These are phyloP conservation scores for Ptiloglossa arizonensis DNA, from an alignment of 1,140 invertebrate species.

Conservation along the genomic window DNA sequence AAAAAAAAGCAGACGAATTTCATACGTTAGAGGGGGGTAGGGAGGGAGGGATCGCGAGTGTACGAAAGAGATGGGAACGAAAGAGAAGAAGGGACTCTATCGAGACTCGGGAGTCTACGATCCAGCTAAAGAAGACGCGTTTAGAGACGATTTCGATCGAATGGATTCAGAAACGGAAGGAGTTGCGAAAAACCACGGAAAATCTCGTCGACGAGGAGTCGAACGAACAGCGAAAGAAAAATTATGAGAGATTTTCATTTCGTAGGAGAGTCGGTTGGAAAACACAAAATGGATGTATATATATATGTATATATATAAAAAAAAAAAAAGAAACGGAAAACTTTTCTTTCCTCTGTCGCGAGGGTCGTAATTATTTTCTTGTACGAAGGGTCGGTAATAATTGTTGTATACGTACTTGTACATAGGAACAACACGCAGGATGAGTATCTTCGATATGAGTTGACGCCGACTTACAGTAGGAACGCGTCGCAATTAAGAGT, in stretches of 20 bases:
- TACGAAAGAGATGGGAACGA: no score
- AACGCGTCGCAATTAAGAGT: background rate
- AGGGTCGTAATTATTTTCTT: background rate
- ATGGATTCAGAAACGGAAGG: no score
- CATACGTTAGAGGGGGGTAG: slow-evolving; percentile 8
- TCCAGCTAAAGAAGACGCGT: no score
- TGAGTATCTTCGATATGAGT: slow-evolving; percentile 30
- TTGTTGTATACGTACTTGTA: slow-evolving; percentile 53
- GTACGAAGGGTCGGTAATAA: slow-evolving; percentile 32
- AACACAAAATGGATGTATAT: no score
- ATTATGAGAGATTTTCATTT: no score
- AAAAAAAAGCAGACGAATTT: slow-evolving; percentile 40
- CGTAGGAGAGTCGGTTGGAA: no score
- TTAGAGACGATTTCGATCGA: no score
- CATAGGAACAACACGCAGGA: slow-evolving; percentile 42
- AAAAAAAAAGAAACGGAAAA: no score
- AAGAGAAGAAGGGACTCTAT: background rate
- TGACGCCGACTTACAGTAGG: slow-evolving; percentile 18
- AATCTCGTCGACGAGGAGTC: no score
- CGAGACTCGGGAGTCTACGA: background rate
- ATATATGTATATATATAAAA: no score
- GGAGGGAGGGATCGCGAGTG: background rate
- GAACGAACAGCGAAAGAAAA: no score
- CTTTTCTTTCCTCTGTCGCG: background rate
- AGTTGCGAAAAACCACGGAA: no score